A percentile compares a stretch with the other conserved stretches of the same genome.
phyloP scores from a whole-genome alignment of 2,888 invertebrate species.

The Drosophila multiciliata region DNA sequence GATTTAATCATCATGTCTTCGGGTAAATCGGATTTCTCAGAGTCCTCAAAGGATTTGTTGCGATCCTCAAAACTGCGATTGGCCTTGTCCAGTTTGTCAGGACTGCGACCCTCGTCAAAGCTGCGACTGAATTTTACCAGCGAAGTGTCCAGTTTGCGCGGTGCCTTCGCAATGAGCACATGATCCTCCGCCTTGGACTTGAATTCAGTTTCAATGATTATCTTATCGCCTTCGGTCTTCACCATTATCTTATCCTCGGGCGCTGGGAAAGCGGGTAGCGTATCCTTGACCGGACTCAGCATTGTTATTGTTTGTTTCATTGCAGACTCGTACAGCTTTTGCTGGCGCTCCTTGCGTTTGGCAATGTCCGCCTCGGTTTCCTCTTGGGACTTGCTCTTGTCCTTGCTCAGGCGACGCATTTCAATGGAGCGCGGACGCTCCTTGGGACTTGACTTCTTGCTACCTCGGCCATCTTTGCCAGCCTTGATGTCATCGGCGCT shows the following conservation, averaged over 20 bases:
- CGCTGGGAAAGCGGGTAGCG: slow-evolving; percentile 89
- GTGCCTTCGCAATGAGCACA: slow-evolving; percentile 91
- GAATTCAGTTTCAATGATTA: slow-evolving; percentile 90
- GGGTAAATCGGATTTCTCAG: slow-evolving; percentile 86
- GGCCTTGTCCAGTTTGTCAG: slow-evolving; percentile 86
- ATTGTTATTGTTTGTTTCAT: slow-evolving; percentile 91
- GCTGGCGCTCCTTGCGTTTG: slow-evolving; percentile 90
- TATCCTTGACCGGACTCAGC: slow-evolving; percentile 90
- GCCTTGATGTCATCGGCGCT: slow-evolving; percentile 84
- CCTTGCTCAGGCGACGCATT: slow-evolving; percentile 85
- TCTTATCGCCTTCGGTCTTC: slow-evolving; percentile 89
- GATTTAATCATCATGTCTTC: slow-evolving; percentile 86
- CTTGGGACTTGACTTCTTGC: slow-evolving; percentile 87
- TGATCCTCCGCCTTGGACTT: slow-evolving; percentile 91
- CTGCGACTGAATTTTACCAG: slow-evolving; percentile 87
- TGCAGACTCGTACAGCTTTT: slow-evolving; percentile 90
- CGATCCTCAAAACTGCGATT: slow-evolving; percentile 89
- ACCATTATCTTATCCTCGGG: slow-evolving; percentile 91
- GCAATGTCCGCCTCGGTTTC: slow-evolving; percentile 89
- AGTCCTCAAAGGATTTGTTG: slow-evolving; percentile 88
- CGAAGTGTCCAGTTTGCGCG: slow-evolving; percentile 89
- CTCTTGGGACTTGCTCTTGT: slow-evolving; percentile 90
- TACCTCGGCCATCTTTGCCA: slow-evolving; percentile 73
- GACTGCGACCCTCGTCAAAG: slow-evolving; percentile 87
- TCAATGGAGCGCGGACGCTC: slow-evolving; percentile 90